Evolutionary conservation across 1,140 invertebrate species (phyloP), one percentile per base, ranked within the genome.

Genomic region (Aphis craccivora): DNA sequence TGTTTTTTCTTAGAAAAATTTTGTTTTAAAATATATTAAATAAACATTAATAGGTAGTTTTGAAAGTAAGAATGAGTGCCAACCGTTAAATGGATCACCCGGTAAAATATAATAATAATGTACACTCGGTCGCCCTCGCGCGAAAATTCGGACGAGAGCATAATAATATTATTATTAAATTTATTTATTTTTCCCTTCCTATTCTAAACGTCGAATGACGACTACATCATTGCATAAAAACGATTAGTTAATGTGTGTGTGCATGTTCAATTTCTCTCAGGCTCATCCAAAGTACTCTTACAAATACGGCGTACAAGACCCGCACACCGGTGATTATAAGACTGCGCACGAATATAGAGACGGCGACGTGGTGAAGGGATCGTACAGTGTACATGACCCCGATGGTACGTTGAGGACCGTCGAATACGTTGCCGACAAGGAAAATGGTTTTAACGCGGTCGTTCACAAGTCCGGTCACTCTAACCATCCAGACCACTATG

Each of bases 261-360:
- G 60, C 23, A 20, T 18, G 2, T 91, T 51, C 9, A 11, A n/a
- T 90, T 95, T 95, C 94, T 20, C 5, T 7, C 93, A 96, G 95
- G 96, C 96, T 51, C 96, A 96, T 94, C 96, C 97, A 0, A 96
- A 96, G 94, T 97, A 97, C 94, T 95, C 96, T 22, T 97, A 96
- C 94, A 96, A 97, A 93, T 97, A 97, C 94, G 97, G 96, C 25
- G 97, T 97, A 14, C 96, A 97, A 89, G 97, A 97, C 95, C 96
- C 96, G 86, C 95, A 96, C 37, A 97, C 97, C 0, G 97, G 97
- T 1, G 97, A 97, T 94, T 93, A 93, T 51, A 94, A 94, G 90
- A 93, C 90, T 51, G 91, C 92, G 18, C 92, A 94, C 25, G 94
- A 94, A 37, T 93, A 93, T 76, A 55, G 94, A 18, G 94, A 94